A percentile compares a stretch with the other conserved stretches of the same genome.
Conservation (phyloP, 2,888 invertebrate species). For the Sinodicranocentrus sp. region DNA sequence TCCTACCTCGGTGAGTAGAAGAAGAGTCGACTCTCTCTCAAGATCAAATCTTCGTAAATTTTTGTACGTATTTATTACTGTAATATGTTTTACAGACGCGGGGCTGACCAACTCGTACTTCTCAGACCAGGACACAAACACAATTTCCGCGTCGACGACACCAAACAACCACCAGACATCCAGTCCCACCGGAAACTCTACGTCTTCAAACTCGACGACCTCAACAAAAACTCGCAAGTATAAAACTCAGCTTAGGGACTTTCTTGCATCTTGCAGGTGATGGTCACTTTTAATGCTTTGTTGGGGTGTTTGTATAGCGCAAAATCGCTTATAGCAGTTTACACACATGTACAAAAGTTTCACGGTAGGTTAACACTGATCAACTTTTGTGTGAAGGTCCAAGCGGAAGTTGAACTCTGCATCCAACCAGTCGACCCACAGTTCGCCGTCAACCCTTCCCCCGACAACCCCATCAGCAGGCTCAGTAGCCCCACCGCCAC, state of each 20-base stretch:
- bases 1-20: constrained; percentile 87
- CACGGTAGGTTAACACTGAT: no score
- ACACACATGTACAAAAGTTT: no score
- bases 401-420: constrained; percentile 14
- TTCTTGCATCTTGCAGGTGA: constrained; percentile 88
- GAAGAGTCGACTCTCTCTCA: no score
- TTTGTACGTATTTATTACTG: no score
- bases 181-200: constrained; percentile 59
- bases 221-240: constrained; percentile 87
- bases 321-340: no score
- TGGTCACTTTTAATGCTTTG: background rate
- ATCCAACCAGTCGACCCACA: constrained; percentile 1
- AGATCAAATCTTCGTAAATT: no score
- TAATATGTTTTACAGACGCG: constrained; percentile 88
- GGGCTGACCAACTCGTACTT: constrained; percentile 94
- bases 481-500: constrained; percentile 36
- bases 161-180: constrained; percentile 76
- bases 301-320: background rate
- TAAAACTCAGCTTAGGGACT: constrained; percentile 95
- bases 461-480: constrained; percentile 18
- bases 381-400: background rate
- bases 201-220: constrained; percentile 69
- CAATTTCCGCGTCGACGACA: constrained; percentile 80
- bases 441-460: constrained; percentile 69
- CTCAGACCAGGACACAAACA: constrained; percentile 79